Conservation (phyloP, 2,797 vertebrate genomes). For the Danio kyathit region DNA sequence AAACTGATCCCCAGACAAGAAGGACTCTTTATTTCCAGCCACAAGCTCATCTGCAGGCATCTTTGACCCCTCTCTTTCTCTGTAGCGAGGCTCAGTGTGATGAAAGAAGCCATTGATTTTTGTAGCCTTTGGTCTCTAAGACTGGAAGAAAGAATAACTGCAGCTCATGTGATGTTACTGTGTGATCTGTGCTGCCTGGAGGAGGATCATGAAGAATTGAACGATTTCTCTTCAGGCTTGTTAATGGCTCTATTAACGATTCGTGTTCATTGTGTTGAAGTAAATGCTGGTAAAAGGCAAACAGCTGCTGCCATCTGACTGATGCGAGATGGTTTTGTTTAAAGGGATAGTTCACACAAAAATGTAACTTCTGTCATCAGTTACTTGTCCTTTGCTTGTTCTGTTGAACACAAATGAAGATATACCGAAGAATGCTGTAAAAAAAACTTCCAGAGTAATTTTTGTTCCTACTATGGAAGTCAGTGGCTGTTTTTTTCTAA, state of each 20-base stretch:
- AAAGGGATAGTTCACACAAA: no score
- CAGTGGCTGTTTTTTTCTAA: no score
- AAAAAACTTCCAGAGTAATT: no score
- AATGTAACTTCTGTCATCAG: no score
- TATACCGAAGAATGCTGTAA: no score
- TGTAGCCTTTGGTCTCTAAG: constrained; percentile 5
- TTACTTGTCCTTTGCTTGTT: no score
- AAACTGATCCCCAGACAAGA: constrained; percentile 8
- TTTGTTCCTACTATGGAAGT: no score
- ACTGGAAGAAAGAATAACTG: constrained; percentile 36
- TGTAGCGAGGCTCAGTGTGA: constrained; percentile 29
- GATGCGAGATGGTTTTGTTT: no score
- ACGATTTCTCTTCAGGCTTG: not conserved
- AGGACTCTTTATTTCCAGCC: not conserved
- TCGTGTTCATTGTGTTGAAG: no score
- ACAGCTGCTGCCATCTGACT: no score
- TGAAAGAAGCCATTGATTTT: constrained; percentile 59
- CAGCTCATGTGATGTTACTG: constrained; percentile 16
- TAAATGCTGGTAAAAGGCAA: no score
- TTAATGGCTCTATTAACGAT: not conserved
- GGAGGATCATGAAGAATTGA: not conserved
- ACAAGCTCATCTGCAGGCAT: not conserved
- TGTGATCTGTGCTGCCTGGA: constrained; percentile 46
- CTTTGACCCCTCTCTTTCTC: constrained; percentile 34
- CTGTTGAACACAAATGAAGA: no score